Percentiles rank a stretch among this genome's conserved stretches.
These are phyloP conservation scores for Spialia ferax DNA, from an alignment of 2,888 invertebrate genomes.

Conservation along the genomic window DNA sequence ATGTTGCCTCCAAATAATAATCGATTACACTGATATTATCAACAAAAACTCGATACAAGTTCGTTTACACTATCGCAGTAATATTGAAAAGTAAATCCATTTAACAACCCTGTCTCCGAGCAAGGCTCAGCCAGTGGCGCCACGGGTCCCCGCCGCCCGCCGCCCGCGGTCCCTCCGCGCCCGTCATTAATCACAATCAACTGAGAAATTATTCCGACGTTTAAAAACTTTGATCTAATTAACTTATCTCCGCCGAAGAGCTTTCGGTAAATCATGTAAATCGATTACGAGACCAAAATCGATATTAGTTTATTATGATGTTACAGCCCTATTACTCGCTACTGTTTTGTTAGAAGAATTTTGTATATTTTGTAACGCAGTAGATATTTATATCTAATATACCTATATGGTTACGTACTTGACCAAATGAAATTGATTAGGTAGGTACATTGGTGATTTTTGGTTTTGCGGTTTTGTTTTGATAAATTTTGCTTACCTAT, in stretches of 20 bases:
- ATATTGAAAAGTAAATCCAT: constrained; percentile 8
- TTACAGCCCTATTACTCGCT: constrained; percentile 11
- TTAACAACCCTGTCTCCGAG: constrained; percentile 33
- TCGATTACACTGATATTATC: background rate
- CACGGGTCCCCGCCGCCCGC: constrained; percentile 45
- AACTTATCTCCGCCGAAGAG: constrained; percentile 62
- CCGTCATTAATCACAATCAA: constrained; percentile 85
- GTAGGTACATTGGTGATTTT: too few species aligned
- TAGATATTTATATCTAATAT: too few species aligned
- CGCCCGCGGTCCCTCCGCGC: constrained; percentile 50
- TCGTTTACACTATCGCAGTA: constrained; percentile 18
- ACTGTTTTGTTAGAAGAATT: constrained; percentile 14
- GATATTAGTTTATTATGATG: constrained; percentile 35
- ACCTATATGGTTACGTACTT: too few species aligned
- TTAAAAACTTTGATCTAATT: constrained; percentile 75
- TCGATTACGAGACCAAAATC: constrained; percentile 32
- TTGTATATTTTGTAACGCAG: background rate
- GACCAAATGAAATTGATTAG: too few species aligned
- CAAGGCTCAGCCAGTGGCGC: constrained; percentile 45
- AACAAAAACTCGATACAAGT: background rate
- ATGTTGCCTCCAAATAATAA: background rate
- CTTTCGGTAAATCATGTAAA: constrained; percentile 44
- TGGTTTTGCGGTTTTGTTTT: too few species aligned
- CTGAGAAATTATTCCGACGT: constrained; percentile 80
- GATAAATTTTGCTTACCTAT: too few species aligned